Conservation (phyloP, 1,140 invertebrate species). For the Platorchestia sp. region DNA sequence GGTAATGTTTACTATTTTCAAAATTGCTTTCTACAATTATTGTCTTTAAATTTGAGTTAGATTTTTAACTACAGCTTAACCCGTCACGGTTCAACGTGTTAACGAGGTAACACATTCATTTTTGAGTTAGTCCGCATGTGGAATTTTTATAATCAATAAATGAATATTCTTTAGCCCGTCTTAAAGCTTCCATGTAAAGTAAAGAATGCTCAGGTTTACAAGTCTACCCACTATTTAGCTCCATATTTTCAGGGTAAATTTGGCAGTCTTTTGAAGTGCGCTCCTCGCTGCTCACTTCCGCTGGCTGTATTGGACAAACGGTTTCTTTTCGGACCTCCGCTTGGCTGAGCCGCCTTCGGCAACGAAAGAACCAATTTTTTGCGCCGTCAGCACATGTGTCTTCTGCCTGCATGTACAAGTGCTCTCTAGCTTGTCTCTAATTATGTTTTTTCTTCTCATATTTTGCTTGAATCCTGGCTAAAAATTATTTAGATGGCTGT, state of each 20-base stretch:
- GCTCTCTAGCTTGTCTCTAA: not conserved
- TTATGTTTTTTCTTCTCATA: too few species aligned
- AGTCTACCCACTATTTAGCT: not conserved
- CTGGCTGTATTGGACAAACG: not conserved
- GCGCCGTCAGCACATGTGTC: not conserved
- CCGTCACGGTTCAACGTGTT: too few species aligned
- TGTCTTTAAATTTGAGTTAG: too few species aligned
- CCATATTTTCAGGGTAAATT: not conserved
- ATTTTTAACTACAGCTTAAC: too few species aligned
- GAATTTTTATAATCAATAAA: not conserved
- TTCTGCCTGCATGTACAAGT: not conserved
- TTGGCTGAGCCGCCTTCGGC: not conserved
- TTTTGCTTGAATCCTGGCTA: too few species aligned
- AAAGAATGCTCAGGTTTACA: not conserved
- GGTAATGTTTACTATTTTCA: too few species aligned
- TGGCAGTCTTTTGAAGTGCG: not conserved
- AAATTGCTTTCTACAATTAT: too few species aligned
- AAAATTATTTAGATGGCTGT: too few species aligned
- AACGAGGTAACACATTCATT: too few species aligned
- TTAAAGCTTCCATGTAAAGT: not conserved
- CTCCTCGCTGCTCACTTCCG: not conserved
- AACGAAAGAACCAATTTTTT: not conserved
- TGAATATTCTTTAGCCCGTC: too few species aligned
- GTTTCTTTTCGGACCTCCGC: conserved; percentile 15
- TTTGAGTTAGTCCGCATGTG: too few species aligned